phyloP scores from a whole-genome alignment of 2,888 invertebrate species.

The Limnephilus lunatus region DNA sequence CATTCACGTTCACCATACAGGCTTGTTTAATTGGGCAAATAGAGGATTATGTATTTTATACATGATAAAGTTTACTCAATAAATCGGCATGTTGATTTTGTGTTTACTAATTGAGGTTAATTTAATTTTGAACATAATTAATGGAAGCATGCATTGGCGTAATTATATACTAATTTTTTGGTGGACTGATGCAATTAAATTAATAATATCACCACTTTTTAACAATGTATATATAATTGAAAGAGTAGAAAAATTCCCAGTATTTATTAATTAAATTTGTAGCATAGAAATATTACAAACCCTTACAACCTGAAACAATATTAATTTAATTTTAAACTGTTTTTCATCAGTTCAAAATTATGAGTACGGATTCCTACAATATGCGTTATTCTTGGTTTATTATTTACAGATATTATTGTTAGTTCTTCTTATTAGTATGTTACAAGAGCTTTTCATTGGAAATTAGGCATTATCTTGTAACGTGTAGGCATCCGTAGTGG shows the following conservation, averaged over 20 bases:
- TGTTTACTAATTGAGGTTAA: background rate
- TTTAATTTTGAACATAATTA: background rate
- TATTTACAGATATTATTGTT: too few species aligned
- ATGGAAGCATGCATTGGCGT: background rate
- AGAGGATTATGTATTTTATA: background rate
- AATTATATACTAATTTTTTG: background rate
- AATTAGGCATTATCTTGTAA: too few species aligned
- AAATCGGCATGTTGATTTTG: background rate
- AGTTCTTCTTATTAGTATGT: too few species aligned
- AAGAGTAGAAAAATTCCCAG: background rate
- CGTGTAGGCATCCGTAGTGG: too few species aligned
- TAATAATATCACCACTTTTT: background rate
- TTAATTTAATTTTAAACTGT: too few species aligned
- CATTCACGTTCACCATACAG: background rate
- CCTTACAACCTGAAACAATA: too few species aligned
- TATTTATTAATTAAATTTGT: background rate
- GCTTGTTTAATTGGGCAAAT: slow-evolving; percentile 4
- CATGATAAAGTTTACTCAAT: background rate
- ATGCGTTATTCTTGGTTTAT: too few species aligned
- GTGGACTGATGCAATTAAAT: background rate
- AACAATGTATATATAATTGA: background rate
- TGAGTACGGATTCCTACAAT: too few species aligned
- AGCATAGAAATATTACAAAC: too few species aligned
- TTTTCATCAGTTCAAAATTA: too few species aligned
- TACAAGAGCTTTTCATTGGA: too few species aligned